Base-by-base conservation (phyloP, 2,797 vertebrate genomes). In the Falco peregrinus region DNA sequence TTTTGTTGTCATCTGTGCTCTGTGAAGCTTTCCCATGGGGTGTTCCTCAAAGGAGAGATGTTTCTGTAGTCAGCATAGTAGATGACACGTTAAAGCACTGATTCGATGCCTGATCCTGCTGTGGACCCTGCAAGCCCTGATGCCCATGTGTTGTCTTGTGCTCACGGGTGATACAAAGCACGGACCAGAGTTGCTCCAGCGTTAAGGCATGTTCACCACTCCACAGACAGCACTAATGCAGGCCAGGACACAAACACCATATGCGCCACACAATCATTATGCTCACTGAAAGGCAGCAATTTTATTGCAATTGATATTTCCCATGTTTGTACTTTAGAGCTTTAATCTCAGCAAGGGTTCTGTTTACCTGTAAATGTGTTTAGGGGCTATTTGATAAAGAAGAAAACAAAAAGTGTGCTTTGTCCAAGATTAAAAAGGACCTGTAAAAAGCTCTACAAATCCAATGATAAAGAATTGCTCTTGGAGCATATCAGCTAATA, bases 301-400 rank as follows among this genome's bases (percentile, higher is more conserved):
- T 94, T 94, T 63, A 89, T 83, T 76, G 87, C 81, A 83, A 91
- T 91, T 78, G 73, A 33, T 95, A 88, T 94, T 94, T 93, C 76
- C 69, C 77, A 71, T 86, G 87, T 86, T 91, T 85, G 71, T 86
- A 11, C 84, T 86, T 79, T 8, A 63, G 50, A 79, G 45, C 95
- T 92, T 87, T 94, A 56, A 94, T 90, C 87, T 88, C 95, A 76
- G 87, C 84, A 76, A 47, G 73, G 73, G 81, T 50, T 89, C 87
- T 86, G 81, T 91, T 89, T 86, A 80, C 84, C 87, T 71, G 59
- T 71, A 59, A 91, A 94, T 28, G 33, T 48, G 64, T 89, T 89
- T 70, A 94, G 53, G 63, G 57, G 70, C 48, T 90, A 74, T 78
- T 85, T 85, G 90, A 77, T 82, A 88, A 82, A 86, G 81, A 86